These are phyloP conservation scores for Phenganax subtilis DNA, from an alignment of 92 coral and sea anemone species.

Conservation along the genomic window DNA sequence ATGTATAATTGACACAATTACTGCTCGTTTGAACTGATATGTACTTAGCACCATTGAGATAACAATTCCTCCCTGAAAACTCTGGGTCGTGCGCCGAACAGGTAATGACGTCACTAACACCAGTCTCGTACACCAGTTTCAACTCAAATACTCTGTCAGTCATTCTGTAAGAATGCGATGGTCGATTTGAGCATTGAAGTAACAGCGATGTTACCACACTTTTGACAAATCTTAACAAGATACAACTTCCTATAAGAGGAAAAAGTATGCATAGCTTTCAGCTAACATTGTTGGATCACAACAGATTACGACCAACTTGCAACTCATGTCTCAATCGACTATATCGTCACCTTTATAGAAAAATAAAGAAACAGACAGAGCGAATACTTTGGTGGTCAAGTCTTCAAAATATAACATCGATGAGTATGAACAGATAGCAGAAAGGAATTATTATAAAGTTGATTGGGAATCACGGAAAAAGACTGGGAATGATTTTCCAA, in stretches of 20 bases:
- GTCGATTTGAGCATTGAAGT: conserved; percentile 18
- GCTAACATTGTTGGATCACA: background rate
- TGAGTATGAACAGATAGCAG: too few relatives aligned
- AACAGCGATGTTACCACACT: conserved; percentile 7
- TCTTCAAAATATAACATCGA: too few relatives aligned
- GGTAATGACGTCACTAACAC: background rate
- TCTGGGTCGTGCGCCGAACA: conserved; percentile 26
- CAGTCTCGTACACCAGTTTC: conserved; percentile 3
- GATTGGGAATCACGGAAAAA: too few relatives aligned
- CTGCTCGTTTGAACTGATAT: background rate
- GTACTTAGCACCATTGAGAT: background rate
- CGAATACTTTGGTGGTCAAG: too few relatives aligned
- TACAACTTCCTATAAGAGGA: conserved; percentile 30
- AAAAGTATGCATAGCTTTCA: background rate
- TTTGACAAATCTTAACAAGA: conserved; percentile 40
- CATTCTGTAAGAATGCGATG: conserved; percentile 22
- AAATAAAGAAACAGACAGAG: too few relatives aligned
- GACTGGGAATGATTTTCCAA: too few relatives aligned
- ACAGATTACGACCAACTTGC: background rate
- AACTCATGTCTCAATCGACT: background rate
- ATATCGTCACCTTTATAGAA: background rate
- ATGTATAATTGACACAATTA: background rate
- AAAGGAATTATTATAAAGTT: too few relatives aligned
- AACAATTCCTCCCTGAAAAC: conserved; percentile 23
- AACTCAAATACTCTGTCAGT: conserved; percentile 30